Evolutionary conservation across 1,140 invertebrate species (phyloP).

Genomic region (Temnothorax nylanderi): DNA sequence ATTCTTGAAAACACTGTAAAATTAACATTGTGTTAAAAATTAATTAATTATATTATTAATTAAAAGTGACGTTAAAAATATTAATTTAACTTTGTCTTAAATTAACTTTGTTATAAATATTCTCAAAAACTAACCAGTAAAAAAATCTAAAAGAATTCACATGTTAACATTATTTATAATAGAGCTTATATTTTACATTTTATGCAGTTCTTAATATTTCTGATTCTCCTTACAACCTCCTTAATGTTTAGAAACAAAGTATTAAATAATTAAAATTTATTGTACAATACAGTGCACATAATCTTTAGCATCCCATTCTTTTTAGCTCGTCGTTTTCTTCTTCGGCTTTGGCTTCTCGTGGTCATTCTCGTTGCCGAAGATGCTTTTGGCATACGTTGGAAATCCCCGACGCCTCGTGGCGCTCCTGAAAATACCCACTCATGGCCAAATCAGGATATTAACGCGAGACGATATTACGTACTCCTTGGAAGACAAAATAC

Average conservation of each 20-base stretch:
- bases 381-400: conserved; percentile 49
- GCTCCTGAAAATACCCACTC: conserved; percentile 50
- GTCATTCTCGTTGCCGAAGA: conserved; percentile 37
- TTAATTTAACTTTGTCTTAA: no score
- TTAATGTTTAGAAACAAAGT: background rate
- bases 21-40: background rate
- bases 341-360: conserved; percentile 9
- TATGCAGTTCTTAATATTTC: background rate
- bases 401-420: conserved; percentile 36
- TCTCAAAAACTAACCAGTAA: no score
- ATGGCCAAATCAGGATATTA: conserved; percentile 58
- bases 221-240: background rate
- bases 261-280: background rate
- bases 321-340: conserved; percentile 11
- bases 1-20: background rate
- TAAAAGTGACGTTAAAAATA: no score
- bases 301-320: background rate
- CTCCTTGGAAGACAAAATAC: background rate
- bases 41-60: no score
- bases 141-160: background rate
- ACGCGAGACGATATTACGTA: conserved; percentile 24
- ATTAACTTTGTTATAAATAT: no score
- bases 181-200: background rate
- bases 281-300: background rate
- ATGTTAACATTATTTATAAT: background rate